Conservation (phyloP, 2,113 vertebrate species). For the Amphilophus citrinellus region DNA sequence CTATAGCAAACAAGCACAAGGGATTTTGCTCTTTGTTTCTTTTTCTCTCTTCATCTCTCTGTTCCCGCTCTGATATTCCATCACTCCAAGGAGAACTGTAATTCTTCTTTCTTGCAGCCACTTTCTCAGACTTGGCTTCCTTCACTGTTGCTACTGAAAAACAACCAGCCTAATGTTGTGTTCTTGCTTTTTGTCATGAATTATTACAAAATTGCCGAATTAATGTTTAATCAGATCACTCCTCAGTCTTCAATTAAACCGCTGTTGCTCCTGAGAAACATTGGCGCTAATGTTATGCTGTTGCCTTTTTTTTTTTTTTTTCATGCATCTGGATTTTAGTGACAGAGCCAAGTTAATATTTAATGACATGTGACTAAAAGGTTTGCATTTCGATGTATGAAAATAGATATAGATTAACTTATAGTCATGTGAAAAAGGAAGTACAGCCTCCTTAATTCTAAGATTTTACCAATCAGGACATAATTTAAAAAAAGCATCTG, state of each 20-base stretch:
- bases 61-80: constrained; percentile 17
- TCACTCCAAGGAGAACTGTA: constrained; percentile 26
- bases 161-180: background rate
- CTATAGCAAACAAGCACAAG: constrained; percentile 6
- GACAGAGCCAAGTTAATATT: constrained; percentile 27
- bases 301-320: background rate
- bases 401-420: background rate
- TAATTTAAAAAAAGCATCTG: background rate
- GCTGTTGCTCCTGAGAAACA: background rate
- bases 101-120: constrained; percentile 17
- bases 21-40: constrained; percentile 17
- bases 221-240: background rate
- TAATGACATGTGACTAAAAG: background rate
- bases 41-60: constrained; percentile 10
- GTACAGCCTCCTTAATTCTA: background rate
- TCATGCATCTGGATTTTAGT: background rate
- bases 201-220: background rate
- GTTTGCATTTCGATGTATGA: background rate
- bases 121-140: background rate
- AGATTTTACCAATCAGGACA: background rate
- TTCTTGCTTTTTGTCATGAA: background rate
- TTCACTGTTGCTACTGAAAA: background rate
- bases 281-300: background rate
- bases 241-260: constrained; percentile 29
- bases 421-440: background rate